Evolutionary conservation across 2,113 vertebrate genomes (phyloP).

Genomic region (Brachyistius frenatus): DNA sequence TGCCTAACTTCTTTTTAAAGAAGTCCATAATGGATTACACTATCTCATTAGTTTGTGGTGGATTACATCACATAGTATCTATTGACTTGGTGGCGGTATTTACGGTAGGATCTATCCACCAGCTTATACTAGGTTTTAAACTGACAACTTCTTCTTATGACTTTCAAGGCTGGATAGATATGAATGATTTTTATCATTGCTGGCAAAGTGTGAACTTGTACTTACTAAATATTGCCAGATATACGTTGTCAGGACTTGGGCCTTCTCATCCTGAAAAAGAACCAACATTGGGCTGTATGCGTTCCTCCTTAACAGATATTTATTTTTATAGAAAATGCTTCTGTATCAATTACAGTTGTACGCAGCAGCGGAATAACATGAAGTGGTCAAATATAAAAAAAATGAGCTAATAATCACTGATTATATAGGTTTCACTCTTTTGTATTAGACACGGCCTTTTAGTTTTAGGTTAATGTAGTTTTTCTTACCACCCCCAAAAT

Average conservation of each 20-base stretch:
- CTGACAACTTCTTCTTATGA: neutral
- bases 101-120: neutral
- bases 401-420: too few relatives aligned
- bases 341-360: too few relatives aligned
- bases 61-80: neutral
- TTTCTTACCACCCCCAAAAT: slow-evolving; percentile 79
- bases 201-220: neutral
- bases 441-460: too few relatives aligned
- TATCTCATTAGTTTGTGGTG: neutral
- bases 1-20: neutral
- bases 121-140: neutral
- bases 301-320: too few relatives aligned
- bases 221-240: slow-evolving; percentile 63
- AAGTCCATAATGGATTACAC: neutral
- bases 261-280: slow-evolving; percentile 69
- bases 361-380: too few relatives aligned
- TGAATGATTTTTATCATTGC: neutral
- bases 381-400: too few relatives aligned
- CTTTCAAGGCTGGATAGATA: neutral
- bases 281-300: neutral
- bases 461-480: neutral
- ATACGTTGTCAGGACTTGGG: slow-evolving; percentile 63
- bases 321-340: too few relatives aligned
- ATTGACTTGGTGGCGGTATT: neutral
- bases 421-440: too few relatives aligned